These are phyloP conservation scores for Orcinus orca DNA, from an alignment of 2,113 vertebrate genomes.

Conservation along the genomic window DNA sequence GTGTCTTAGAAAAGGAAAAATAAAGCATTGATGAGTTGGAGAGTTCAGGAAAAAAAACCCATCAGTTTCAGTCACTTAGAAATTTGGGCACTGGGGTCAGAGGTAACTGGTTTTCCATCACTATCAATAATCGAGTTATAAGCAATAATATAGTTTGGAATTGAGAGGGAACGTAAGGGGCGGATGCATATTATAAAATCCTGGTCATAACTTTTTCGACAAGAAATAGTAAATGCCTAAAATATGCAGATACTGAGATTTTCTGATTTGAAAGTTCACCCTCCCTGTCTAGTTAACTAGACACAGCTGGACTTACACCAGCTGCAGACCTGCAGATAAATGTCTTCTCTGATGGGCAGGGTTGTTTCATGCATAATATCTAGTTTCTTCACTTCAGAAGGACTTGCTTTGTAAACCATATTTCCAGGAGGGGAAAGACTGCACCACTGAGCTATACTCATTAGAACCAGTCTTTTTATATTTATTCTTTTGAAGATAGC, in stretches of 20 bases:
- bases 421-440: not conserved
- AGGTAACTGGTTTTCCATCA: not conserved
- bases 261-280: not conserved
- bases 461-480: not conserved
- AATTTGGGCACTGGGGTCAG: not conserved
- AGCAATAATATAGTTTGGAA: not conserved
- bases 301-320: not conserved
- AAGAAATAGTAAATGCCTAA: not conserved
- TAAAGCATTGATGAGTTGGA: not conserved
- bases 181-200: not conserved
- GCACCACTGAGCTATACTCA: not conserved
- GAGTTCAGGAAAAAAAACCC: not conserved
- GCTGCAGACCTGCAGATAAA: not conserved
- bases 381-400: not conserved
- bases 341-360: not conserved
- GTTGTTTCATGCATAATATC: not conserved
- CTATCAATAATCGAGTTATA: not conserved
- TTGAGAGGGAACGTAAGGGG: not conserved
- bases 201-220: not conserved
- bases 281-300: not conserved
- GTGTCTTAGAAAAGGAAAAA: not conserved
- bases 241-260: not conserved
- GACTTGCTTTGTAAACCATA: not conserved
- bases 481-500: not conserved
- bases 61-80: not conserved